Base-by-base conservation (phyloP, 2,888 invertebrate genomes). In the Yponomeuta cagnagella region DNA sequence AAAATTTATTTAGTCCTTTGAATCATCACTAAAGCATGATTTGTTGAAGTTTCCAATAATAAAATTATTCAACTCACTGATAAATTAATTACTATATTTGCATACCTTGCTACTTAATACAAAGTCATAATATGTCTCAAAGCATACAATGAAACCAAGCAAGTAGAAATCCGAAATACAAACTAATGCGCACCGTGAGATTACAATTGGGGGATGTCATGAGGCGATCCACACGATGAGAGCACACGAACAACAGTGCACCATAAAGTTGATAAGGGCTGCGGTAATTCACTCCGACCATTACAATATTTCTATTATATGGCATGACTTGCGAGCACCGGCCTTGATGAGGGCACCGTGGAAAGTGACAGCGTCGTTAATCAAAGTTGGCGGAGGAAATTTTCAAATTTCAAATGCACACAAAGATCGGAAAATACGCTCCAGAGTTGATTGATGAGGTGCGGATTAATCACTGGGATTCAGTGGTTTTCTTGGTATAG, bases 221-320 rank as follows among this genome's bases (percentile, higher is more conserved):
- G 52, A 58, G 52, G 52, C 52, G 15, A 58, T 15, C 15, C 52
- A 58, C 52, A 58, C 52, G 10, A 58, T 58, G 52, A 12, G 52
- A 58, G 52, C 15, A 12, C 15, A 58, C 12, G 15, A 52, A 15
- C 52, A 58, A 58, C 52, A 5, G 52, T 58, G 31, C 63, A 15
- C 63, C 69, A 69, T 69, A 69, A 58, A 76, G 84, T 85, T 89
- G 87, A 89, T 89, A 88, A 87, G 79, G 73, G 73, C 77, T 77
- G 82, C 83, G 83, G 86, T 87, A 89, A 89, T 88, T 89, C 86
- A 88, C 84, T 87, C 83, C 77, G 76, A 81, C 81, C 82, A 82
- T 83, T 86, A 86, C 84, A 86, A 86, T 87, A 86, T 88, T 85
- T 86, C 88, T 86, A 88, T 90, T 90, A 90, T 89, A 85, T 85